Percentiles rank a stretch among this genome's conserved stretches.
These are phyloP conservation scores for Iphiclides podalirius DNA, from an alignment of 2,888 invertebrate species.

Conservation along the genomic window DNA sequence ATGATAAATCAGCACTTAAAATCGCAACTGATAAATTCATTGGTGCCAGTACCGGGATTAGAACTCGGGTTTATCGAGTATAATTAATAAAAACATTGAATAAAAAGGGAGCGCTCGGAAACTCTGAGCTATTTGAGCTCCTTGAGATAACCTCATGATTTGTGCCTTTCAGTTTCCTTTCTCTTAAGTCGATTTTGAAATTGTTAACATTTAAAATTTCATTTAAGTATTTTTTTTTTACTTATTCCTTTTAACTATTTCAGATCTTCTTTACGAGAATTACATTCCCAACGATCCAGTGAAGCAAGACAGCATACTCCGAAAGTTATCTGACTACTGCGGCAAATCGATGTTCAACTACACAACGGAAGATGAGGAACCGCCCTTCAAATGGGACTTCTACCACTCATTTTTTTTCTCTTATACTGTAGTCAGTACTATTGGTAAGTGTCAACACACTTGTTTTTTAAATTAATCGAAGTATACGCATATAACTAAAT, in stretches of 20 bases:
- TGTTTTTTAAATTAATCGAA: slow-evolving; percentile 9
- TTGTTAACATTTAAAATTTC: no score
- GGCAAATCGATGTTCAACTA: slow-evolving; percentile 86
- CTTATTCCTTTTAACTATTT: slow-evolving; percentile 51
- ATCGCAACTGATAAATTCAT: no score
- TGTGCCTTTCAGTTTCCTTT: no score
- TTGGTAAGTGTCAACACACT: slow-evolving; percentile 83
- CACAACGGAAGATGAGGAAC: slow-evolving; percentile 80
- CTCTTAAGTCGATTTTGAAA: no score
- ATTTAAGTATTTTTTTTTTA: no score
- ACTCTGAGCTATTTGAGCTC: no score
- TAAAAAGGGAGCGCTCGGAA: no score
- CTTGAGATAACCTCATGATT: no score
- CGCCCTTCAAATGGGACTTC: slow-evolving; percentile 89
- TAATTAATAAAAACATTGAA: no score
- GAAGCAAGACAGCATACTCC: slow-evolving; percentile 79
- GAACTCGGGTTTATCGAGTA: no score
- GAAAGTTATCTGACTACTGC: slow-evolving; percentile 85
- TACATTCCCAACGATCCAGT: slow-evolving; percentile 77
- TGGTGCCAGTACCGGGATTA: no score
- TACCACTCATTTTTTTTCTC: slow-evolving; percentile 96
- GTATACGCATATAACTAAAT: background rate
- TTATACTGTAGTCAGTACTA: slow-evolving; percentile 94
- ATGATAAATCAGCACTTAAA: no score
- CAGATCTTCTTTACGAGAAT: slow-evolving; percentile 81